A percentile compares a stretch with the other conserved stretches of the same genome.
phyloP scores from a whole-genome alignment of 2,113 vertebrate genomes.

The Onychorhynchus coronatus region DNA sequence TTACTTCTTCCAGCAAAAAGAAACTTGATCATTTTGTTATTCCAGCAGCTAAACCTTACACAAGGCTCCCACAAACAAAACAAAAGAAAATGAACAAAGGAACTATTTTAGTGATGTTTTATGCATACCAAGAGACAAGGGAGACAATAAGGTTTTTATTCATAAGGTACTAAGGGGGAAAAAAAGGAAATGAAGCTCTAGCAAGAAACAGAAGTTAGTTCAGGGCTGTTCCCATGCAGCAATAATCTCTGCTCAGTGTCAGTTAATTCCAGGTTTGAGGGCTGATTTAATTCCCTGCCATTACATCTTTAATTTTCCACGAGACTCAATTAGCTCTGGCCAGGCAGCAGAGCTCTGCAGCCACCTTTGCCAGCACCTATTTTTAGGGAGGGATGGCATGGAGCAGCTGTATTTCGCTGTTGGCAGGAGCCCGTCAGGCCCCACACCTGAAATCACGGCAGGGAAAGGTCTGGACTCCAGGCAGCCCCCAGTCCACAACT shows the following conservation, averaged over 20 bases:
- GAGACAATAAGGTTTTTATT: slow-evolving; percentile 45
- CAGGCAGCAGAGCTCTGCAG: background rate
- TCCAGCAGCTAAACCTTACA: slow-evolving; percentile 20
- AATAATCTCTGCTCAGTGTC: background rate
- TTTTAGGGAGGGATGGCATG: background rate
- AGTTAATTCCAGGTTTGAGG: background rate
- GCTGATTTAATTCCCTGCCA: background rate
- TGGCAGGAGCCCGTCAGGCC: background rate
- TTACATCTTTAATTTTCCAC: background rate
- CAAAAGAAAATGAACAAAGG: slow-evolving; percentile 37
- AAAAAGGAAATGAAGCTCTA: background rate
- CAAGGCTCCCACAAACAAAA: slow-evolving; percentile 28
- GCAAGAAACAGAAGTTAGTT: background rate
- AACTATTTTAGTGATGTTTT: background rate
- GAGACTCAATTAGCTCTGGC: background rate
- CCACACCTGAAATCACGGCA: background rate
- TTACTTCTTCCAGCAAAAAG: slow-evolving; percentile 30
- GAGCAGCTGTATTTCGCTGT: background rate
- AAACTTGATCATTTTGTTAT: slow-evolving; percentile 6
- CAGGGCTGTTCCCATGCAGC: background rate
- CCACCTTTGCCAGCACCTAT: background rate
- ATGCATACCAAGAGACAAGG: slow-evolving; percentile 38
- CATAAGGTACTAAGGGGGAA: background rate
- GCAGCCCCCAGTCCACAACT: background rate
- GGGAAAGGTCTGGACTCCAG: background rate